Conservation (phyloP, 2,888 invertebrate species). For the Eilema griseolum region DNA sequence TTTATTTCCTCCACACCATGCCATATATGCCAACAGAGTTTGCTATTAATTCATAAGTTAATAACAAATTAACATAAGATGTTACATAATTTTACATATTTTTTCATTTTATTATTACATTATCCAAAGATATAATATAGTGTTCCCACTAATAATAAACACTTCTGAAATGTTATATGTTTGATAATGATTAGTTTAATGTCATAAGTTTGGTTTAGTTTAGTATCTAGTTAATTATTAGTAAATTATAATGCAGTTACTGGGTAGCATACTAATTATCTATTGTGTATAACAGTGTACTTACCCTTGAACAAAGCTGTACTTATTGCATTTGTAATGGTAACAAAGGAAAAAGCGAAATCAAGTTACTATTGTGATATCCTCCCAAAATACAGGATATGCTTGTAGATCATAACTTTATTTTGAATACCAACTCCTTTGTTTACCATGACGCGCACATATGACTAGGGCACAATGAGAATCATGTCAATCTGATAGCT, state of each 20-base stretch:
- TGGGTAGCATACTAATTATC: neutral
- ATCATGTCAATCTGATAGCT: neutral
- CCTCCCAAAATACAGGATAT: neutral
- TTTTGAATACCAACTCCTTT: conserved; percentile 15
- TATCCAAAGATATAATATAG: neutral
- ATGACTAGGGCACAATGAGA: neutral
- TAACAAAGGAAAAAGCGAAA: conserved; percentile 13
- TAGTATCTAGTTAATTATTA: neutral
- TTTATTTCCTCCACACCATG: too few relatives aligned
- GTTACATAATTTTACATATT: neutral
- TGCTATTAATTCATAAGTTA: too few relatives aligned
- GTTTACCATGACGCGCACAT: conserved; percentile 19
- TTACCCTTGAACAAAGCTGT: conserved; percentile 15
- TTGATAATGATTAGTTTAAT: neutral
- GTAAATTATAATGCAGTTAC: neutral
- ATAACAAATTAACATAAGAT: neutral
- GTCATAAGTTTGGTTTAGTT: neutral
- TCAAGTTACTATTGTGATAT: neutral
- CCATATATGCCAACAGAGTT: too few relatives aligned
- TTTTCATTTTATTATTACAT: neutral
- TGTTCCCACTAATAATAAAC: neutral
- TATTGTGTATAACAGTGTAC: conserved; percentile 2
- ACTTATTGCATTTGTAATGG: neutral
- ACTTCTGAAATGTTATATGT: neutral
- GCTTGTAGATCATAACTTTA: neutral